Evolutionary conservation across 2,888 invertebrate species (phyloP).

Genomic region (Macroteleia sp.): DNA sequence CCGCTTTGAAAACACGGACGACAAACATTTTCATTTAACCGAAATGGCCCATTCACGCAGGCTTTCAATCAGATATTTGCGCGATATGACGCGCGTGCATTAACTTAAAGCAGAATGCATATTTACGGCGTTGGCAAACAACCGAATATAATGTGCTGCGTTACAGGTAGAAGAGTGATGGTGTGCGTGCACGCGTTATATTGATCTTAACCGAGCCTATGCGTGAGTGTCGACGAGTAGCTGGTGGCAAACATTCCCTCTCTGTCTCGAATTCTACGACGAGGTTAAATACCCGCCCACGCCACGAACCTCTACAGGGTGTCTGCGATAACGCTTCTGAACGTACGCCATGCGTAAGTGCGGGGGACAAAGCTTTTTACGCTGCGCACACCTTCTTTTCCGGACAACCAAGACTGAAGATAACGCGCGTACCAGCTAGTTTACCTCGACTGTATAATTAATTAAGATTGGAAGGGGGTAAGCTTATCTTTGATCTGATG

Average conservation of each 20-base stretch:
- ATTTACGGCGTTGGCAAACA: conserved; percentile 37
- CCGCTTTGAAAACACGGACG: conserved; percentile 11
- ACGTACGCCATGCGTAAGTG: conserved; percentile 53
- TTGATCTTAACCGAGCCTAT: no score
- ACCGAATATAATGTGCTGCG: conserved; percentile 22
- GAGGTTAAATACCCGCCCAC: conserved; percentile 54
- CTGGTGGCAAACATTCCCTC: conserved; percentile 55
- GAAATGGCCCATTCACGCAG: conserved; percentile 30
- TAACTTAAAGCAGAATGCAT: conserved; percentile 24
- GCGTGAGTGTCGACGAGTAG: conserved; percentile 74
- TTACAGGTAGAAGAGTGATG: no score
- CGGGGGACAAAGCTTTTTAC: conserved; percentile 54
- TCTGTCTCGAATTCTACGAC: conserved; percentile 41
- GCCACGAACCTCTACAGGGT: conserved; percentile 43
- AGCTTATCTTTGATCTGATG: conserved; percentile 51
- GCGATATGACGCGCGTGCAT: conserved; percentile 30
- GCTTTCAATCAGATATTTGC: conserved; percentile 39
- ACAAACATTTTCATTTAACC: conserved; percentile 46
- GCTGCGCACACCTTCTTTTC: conserved; percentile 47
- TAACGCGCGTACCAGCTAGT: conserved; percentile 51
- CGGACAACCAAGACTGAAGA: conserved; percentile 48
- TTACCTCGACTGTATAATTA: conserved; percentile 59
- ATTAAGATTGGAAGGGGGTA: conserved; percentile 38
- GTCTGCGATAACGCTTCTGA: conserved; percentile 53
- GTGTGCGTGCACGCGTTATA: no score